phyloP scores from a whole-genome alignment of 2,797 vertebrate genomes.

The Phyllotis vaccarum region DNA sequence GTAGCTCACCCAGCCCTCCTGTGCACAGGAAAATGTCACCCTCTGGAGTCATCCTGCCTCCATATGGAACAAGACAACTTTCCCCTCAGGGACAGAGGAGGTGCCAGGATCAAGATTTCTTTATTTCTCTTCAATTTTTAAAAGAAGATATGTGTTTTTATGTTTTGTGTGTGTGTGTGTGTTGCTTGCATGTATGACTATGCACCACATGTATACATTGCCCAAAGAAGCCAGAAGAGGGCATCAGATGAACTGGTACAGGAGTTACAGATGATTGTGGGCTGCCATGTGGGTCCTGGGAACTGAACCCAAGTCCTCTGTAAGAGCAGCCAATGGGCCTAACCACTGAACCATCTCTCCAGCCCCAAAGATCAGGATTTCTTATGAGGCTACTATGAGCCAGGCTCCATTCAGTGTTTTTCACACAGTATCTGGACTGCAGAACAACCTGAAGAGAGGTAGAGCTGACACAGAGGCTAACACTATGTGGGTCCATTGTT shows the following conservation, averaged over 20 bases:
- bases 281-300: neutral
- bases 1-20: neutral
- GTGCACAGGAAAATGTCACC: neutral
- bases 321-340: neutral
- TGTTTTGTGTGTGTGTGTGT: neutral
- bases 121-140: neutral
- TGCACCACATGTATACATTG: neutral
- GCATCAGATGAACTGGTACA: neutral
- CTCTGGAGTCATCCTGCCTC: neutral
- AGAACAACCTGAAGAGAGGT: neutral
- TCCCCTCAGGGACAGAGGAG: neutral
- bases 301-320: neutral
- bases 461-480: neutral
- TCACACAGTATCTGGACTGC: neutral
- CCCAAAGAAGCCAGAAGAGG: neutral
- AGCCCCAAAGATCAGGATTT: neutral
- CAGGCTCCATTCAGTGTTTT: slow-evolving; percentile 7
- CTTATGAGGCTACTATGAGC: neutral
- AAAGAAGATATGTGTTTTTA: neutral
- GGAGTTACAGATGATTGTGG: neutral
- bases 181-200: neutral
- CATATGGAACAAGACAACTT: neutral
- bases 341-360: neutral
- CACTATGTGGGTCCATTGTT: neutral
- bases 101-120: neutral